Conservation (phyloP, 2,113 vertebrate genomes). For the Corapipo altera region DNA sequence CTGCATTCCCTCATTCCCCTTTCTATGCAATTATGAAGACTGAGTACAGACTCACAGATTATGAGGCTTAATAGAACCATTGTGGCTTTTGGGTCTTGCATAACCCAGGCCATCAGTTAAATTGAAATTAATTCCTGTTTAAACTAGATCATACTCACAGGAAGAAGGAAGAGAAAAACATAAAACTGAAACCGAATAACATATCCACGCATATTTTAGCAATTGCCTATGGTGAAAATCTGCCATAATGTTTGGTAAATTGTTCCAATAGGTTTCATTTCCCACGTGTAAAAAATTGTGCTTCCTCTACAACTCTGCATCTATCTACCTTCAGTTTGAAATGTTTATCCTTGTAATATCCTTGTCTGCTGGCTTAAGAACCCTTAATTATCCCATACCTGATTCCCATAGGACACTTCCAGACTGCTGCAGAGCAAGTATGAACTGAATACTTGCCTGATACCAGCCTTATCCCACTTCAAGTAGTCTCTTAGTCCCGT, state of each 20-base stretch:
- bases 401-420: neutral
- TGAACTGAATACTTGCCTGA: neutral
- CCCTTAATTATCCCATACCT: neutral
- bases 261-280: neutral
- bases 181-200: neutral
- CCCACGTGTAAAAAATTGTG: neutral
- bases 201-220: neutral
- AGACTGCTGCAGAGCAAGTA: neutral
- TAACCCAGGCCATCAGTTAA: neutral
- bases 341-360: neutral
- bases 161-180: neutral
- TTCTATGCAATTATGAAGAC: neutral
- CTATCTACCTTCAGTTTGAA: neutral
- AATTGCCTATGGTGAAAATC: neutral
- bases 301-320: neutral
- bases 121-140: constrained; percentile 26
- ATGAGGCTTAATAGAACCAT: neutral
- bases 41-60: neutral
- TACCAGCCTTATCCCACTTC: neutral
- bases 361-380: neutral
- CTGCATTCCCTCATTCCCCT: neutral
- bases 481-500: neutral
- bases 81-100: neutral
- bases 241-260: neutral
- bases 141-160: neutral